phyloP scores from a whole-genome alignment of 1,140 invertebrate genomes.

The Chrysoperla carnea region DNA sequence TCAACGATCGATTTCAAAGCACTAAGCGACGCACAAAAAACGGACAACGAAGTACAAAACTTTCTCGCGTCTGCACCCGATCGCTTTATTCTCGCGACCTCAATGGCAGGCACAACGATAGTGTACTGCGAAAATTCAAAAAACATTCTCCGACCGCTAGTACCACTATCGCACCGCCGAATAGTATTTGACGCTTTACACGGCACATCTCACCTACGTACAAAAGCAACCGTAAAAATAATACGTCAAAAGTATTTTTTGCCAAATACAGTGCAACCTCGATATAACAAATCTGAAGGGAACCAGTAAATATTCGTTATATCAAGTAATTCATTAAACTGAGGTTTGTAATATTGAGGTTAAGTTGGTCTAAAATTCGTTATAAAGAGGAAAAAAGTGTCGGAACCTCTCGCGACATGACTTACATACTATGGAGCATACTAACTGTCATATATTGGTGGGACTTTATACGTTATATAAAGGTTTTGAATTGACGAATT shows the following conservation, averaged over 20 bases:
- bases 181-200: conserved; percentile 17
- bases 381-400: too few relatives aligned
- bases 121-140: conserved; percentile 11
- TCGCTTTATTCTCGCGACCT: conserved; percentile 1
- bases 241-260: conserved; percentile 22
- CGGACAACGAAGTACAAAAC: conserved; percentile 3
- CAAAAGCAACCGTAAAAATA: conserved; percentile 14
- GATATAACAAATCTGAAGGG: too few relatives aligned
- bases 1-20: conserved; percentile 11
- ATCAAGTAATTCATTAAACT: too few relatives aligned
- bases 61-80: not conserved
- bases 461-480: too few relatives aligned
- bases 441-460: too few relatives aligned
- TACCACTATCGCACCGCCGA: conserved; percentile 10
- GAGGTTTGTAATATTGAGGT: too few relatives aligned
- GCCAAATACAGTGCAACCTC: too few relatives aligned
- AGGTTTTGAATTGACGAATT: too few relatives aligned
- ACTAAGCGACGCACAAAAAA: conserved; percentile 3
- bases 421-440: too few relatives aligned
- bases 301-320: too few relatives aligned
- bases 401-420: too few relatives aligned
- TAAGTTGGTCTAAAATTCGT: too few relatives aligned
- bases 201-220: conserved; percentile 16
- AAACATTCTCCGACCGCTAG: conserved; percentile 7
- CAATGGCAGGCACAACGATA: conserved; percentile 1